Base-by-base conservation (phyloP, 1,140 invertebrate species). In the Drosophila tristis region DNA sequence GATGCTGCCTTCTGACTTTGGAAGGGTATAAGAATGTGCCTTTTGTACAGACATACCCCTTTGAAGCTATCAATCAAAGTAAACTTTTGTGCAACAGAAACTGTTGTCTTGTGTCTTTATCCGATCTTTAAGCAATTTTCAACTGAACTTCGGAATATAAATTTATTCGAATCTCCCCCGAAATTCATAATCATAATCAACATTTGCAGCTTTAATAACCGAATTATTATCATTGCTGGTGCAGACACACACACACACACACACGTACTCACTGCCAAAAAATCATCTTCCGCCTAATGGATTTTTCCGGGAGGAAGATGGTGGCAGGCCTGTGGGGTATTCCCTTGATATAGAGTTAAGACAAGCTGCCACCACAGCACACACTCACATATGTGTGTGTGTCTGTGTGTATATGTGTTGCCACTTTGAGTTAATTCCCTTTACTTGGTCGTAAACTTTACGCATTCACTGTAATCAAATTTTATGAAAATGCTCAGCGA, bases 401-500 rank as follows among this genome's bases (percentile, higher is more conserved):
- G 49, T 44, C 56, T 26, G 55, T 53, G 48, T 59, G 47, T 43
- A 15, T 51, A 45, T 50, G 45, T 31, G 39, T 59, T 58, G 73
- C 61, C 73, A 80, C 72, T 80, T 81, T 76, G 49, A 80, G 78
- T 81, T 81, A 81, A 81, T 81, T 81, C 73, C 78, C 78, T 64
- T 81, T 77, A 72, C 73, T 81, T 81, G 78, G 61, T 82, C 80
- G 80, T 82, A 82, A 82, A 82, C 74, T 82, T 82, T 82, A 82
- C 79, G 80, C 80, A 82, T 82, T 82, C 79, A 66, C 79, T 82
- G 80, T 82, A 82, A 82, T 82, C 80, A 82, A 82, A 82, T 82
- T 81, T 78, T 82, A 82, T 82, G 79, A 82, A 68, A 82, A 82
- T 82, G 70, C 74, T 82, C 53, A 51, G 51, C 23, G 42, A 48